These are phyloP conservation scores for Zeugodacus cucurbitae DNA, from an alignment of 1,140 invertebrate species.

Conservation along the genomic window DNA sequence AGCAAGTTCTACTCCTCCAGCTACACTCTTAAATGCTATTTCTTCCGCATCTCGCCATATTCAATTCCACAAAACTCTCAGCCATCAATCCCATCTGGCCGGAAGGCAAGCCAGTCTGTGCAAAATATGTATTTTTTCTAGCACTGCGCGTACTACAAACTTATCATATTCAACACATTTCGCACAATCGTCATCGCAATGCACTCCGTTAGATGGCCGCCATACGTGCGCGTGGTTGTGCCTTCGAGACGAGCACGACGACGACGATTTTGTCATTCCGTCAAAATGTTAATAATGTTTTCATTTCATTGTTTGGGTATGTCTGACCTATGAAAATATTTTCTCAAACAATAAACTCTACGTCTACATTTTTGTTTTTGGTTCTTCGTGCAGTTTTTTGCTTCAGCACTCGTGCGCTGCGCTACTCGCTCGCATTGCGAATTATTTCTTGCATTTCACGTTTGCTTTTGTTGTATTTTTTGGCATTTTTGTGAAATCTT, in stretches of 20 bases:
- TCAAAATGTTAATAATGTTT: constrained; percentile 40
- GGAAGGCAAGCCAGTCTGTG: constrained; percentile 21
- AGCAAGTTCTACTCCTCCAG: background rate
- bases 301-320: constrained; percentile 39
- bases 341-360: constrained; percentile 25
- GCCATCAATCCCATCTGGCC: background rate
- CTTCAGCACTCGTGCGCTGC: background rate
- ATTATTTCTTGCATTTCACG: background rate
- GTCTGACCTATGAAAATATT: constrained; percentile 42
- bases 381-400: background rate
- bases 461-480: background rate
- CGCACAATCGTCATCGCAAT: background rate
- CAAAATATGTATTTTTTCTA: background rate
- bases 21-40: background rate
- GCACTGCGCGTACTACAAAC: background rate
- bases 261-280: constrained; percentile 33
- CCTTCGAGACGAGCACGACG: background rate
- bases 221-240: background rate
- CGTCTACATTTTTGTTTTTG: background rate
- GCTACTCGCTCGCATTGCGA: background rate
- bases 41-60: background rate
- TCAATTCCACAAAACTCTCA: background rate
- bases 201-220: background rate
- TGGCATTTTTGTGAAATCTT: background rate
- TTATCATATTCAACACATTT: constrained; percentile 15